Percentiles rank a stretch among this genome's conserved stretches.
Evolutionary conservation across 2,888 invertebrate genomes (phyloP).

Genomic region (Tipula lateralis): DNA sequence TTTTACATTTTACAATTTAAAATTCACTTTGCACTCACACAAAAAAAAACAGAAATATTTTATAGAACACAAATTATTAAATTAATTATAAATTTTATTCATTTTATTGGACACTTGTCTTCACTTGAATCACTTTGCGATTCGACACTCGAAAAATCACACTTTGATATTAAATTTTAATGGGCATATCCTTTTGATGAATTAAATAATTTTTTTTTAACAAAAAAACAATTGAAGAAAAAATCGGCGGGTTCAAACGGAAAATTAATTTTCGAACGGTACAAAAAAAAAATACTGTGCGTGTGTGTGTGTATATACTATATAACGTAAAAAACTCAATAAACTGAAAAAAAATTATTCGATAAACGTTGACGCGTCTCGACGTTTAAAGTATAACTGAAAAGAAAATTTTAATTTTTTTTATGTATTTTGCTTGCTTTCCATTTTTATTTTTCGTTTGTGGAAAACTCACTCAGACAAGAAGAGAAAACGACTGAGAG

Average conservation of each 20-base stretch:
- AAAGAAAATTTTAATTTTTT: not conserved
- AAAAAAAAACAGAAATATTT: not conserved
- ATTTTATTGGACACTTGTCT: not conserved
- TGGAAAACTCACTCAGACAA: not conserved
- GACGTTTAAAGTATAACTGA: conserved; percentile 11
- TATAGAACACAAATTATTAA: not conserved
- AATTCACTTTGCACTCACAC: not conserved
- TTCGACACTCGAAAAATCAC: not conserved
- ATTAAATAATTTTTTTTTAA: not conserved
- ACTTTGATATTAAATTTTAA: not conserved
- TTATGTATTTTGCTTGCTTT: not conserved
- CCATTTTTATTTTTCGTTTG: not conserved
- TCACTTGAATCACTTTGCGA: not conserved
- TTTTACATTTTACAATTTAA: not conserved
- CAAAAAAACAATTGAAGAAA: not conserved
- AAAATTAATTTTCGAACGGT: not conserved
- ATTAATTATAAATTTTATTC: not conserved
- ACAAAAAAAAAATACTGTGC: not conserved
- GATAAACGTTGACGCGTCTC: conserved; percentile 11
- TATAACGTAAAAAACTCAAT: conserved; percentile 6
- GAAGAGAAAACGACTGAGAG: not conserved
- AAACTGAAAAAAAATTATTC: not conserved
- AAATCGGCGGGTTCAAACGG: not conserved
- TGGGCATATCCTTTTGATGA: not conserved
- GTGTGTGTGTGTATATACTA: too few species aligned